phyloP scores from a whole-genome alignment of 2,888 invertebrate genomes.

The Leptinotarsa tumamoca region DNA sequence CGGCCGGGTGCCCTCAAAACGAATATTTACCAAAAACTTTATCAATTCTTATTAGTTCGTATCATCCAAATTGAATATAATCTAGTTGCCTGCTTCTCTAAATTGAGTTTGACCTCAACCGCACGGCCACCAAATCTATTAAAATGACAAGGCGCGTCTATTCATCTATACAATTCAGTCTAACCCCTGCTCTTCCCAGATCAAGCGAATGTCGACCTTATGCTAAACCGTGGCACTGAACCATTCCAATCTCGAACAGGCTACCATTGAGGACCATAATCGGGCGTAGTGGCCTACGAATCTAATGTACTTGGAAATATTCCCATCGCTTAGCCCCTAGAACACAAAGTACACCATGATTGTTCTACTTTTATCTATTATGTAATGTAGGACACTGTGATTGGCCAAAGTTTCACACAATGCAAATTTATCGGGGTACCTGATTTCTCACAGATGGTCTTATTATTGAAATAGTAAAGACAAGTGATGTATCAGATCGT shows the following conservation, averaged over 20 bases:
- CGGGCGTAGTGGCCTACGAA: neutral
- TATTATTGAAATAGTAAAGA: neutral
- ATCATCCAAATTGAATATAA: neutral
- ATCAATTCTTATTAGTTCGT: neutral
- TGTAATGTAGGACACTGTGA: conserved; percentile 21
- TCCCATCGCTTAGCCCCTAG: conserved; percentile 21
- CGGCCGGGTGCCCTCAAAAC: too few species aligned
- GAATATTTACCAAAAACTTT: too few species aligned
- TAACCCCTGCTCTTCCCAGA: conserved; percentile 2
- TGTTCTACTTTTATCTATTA: conserved; percentile 25
- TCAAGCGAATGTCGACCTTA: neutral
- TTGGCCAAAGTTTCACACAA: conserved; percentile 3
- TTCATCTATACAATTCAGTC: neutral
- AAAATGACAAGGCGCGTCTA: conserved; percentile 5
- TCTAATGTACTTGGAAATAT: conserved; percentile 22
- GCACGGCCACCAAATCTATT: conserved; percentile 5
- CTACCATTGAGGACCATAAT: neutral
- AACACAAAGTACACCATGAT: neutral
- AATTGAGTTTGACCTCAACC: conserved; percentile 11
- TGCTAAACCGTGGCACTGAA: neutral
- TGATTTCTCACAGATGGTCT: conserved; percentile 20
- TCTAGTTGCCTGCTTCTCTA: neutral
- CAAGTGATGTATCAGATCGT: neutral
- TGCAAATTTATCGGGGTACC: conserved; percentile 8
- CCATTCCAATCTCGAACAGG: neutral